phyloP scores from a whole-genome alignment of 64 coral and sea anemone genomes.

The Astreopora myriophthalma region DNA sequence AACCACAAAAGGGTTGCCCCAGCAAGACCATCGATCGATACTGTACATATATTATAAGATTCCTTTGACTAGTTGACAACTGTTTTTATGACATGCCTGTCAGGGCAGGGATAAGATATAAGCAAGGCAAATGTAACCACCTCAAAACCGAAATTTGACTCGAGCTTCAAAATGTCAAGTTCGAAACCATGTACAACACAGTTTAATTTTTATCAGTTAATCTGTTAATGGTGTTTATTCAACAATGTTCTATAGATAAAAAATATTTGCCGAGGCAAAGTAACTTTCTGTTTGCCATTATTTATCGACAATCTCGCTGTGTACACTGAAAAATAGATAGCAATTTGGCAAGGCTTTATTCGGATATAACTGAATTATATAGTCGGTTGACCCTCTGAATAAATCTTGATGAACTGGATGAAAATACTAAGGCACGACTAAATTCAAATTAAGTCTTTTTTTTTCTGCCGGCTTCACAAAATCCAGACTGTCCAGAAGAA shows the following conservation, averaged over 20 bases:
- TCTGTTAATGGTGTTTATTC: neutral
- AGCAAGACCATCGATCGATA: too few species aligned
- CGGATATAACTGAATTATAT: too few species aligned
- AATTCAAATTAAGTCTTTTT: too few species aligned
- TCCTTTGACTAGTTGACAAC: too few species aligned
- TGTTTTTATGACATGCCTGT: too few species aligned
- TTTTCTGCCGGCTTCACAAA: neutral
- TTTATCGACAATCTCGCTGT: neutral
- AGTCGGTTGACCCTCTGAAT: too few species aligned
- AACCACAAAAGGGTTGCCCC: neutral
- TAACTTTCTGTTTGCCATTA: neutral
- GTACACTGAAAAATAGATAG: neutral
- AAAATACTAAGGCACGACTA: too few species aligned
- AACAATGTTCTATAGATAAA: constrained; percentile 1
- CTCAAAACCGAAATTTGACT: neutral
- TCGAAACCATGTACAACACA: neutral
- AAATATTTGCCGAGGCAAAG: neutral
- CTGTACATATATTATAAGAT: too few species aligned
- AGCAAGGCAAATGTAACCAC: too few species aligned
- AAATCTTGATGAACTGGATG: too few species aligned
- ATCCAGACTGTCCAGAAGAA: too few species aligned
- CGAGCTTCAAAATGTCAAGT: neutral
- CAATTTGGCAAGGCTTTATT: neutral
- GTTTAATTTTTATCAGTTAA: neutral
- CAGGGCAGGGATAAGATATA: too few species aligned